These are phyloP conservation scores for Conus betulinus DNA, from an alignment of 1,140 invertebrate genomes.

Conservation along the genomic window DNA sequence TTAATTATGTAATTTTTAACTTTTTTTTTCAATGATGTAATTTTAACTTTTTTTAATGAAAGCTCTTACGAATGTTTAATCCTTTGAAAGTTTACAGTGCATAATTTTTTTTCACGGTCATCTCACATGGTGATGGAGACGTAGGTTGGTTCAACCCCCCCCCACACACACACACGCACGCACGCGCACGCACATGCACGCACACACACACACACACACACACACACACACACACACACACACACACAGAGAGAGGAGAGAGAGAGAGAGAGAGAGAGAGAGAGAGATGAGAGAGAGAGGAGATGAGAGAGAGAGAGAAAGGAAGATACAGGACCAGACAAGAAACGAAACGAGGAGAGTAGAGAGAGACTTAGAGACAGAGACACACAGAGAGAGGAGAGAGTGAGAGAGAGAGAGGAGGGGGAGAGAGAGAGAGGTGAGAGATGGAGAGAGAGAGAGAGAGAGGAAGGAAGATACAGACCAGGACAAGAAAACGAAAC, in stretches of 20 bases:
- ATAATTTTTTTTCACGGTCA: not conserved
- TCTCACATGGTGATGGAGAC: not conserved
- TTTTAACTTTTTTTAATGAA: not conserved
- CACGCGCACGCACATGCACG: not conserved
- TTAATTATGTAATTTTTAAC: too few species aligned
- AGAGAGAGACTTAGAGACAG: too few species aligned
- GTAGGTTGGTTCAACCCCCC: not conserved
- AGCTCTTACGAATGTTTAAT: not conserved
- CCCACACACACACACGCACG: not conserved
- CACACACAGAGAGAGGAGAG: not conserved
- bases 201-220: constrained; percentile 3
- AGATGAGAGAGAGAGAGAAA: too few species aligned
- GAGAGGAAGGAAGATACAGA: too few species aligned
- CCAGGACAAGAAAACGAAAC: too few species aligned
- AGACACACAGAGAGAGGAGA: not conserved
- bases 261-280: not conserved
- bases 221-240: not conserved
- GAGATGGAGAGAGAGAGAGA: too few species aligned
- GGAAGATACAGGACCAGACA: too few species aligned
- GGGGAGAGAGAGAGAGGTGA: too few species aligned
- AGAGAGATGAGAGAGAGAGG: too few species aligned
- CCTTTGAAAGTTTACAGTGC: not conserved
- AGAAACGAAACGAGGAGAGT: not conserved
- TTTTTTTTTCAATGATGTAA: too few species aligned
- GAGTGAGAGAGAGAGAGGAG: not conserved